Conservation (phyloP, 2,888 invertebrate species). For the Ctena decussata region DNA sequence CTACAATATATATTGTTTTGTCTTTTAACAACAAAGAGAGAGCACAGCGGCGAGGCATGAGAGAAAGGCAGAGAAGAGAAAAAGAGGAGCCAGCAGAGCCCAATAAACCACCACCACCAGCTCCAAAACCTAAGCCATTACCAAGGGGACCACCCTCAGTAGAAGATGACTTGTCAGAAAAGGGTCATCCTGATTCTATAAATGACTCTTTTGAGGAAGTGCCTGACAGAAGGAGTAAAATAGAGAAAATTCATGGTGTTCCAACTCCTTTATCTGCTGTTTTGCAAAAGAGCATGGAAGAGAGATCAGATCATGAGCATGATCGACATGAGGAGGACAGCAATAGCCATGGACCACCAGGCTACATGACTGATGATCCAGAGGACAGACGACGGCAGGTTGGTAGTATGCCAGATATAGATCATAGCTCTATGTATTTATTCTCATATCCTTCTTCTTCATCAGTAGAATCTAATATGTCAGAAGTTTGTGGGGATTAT, state of each 20-base stretch:
- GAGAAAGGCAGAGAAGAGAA: neutral
- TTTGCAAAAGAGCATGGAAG: conserved; percentile 27
- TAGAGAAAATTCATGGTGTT: conserved; percentile 72
- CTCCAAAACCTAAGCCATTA: conserved; percentile 50
- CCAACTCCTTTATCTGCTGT: conserved; percentile 68
- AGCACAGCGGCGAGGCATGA: neutral
- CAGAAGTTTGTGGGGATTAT: conserved; percentile 55
- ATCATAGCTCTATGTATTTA: conserved; percentile 32
- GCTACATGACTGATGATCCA: conserved; percentile 4
- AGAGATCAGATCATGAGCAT: conserved; percentile 6
- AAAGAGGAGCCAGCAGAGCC: conserved; percentile 55
- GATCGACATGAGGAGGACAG: neutral
- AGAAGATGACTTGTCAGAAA: conserved; percentile 37
- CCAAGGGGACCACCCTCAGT: conserved; percentile 45
- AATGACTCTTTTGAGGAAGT: conserved; percentile 63
- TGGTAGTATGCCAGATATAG: conserved; percentile 25
- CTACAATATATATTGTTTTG: no score
- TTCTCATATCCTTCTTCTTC: conserved; percentile 66
- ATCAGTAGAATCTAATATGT: conserved; percentile 55
- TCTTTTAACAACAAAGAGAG: neutral
- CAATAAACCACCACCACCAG: conserved; percentile 56
- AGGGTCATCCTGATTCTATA: conserved; percentile 32
- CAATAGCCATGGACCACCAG: neutral
- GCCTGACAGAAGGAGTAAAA: conserved; percentile 64
- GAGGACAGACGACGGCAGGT: conserved; percentile 23